phyloP scores from a whole-genome alignment of 2,113 vertebrate species.

The Brachypteracias leptosomus region DNA sequence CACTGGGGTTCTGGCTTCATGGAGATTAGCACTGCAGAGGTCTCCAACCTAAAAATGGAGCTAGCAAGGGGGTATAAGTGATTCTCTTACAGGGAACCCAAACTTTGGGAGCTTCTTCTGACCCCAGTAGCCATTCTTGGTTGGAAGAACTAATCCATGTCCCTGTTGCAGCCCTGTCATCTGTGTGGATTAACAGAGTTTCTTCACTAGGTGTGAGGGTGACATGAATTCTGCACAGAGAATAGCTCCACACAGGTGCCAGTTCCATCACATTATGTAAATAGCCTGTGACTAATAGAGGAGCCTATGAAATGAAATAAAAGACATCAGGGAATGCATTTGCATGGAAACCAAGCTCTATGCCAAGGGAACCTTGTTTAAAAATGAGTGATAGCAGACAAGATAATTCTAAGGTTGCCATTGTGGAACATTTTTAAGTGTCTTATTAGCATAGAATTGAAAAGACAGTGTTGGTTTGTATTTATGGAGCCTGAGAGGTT shows the following conservation, averaged over 20 bases:
- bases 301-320: constrained; percentile 16
- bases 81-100: not conserved
- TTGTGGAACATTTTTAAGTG: not conserved
- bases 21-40: not conserved
- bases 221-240: constrained; percentile 15
- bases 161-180: not conserved
- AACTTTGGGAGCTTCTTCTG: not conserved
- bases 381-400: constrained; percentile 47
- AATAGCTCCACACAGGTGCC: constrained; percentile 6
- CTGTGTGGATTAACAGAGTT: not conserved
- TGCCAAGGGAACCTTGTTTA: constrained; percentile 13
- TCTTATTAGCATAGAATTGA: constrained; percentile 29
- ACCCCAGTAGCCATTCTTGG: not conserved
- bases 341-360: constrained; percentile 6
- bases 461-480: not conserved
- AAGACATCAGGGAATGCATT: constrained; percentile 35
- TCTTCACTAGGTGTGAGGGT: not conserved
- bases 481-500: not conserved
- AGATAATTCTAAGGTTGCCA: constrained; percentile 55
- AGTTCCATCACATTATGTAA: constrained; percentile 58
- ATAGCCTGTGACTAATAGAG: constrained; percentile 50
- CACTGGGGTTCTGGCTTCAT: fast-evolving
- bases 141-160: not conserved
- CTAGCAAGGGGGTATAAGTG: not conserved
- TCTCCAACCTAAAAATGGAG: not conserved